A percentile compares a stretch with the other conserved stretches of the same genome.
phyloP scores from a whole-genome alignment of 2,797 vertebrate species.

The Ctenopoma kingsleyae region DNA sequence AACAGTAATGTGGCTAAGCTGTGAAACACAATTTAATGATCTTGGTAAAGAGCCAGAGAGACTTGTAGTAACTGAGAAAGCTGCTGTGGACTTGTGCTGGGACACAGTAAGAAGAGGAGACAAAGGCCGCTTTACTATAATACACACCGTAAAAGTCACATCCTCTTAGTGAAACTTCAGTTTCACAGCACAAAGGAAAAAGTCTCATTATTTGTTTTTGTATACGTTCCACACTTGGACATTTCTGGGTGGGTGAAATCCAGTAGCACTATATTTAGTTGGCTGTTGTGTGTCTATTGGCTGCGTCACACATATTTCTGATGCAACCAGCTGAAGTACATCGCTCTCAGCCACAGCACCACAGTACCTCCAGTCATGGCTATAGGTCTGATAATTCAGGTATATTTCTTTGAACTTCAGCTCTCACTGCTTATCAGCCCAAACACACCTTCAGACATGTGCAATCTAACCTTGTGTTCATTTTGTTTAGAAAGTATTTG shows the following conservation, averaged over 20 bases:
- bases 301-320: slow-evolving; percentile 75
- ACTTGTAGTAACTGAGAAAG: neutral
- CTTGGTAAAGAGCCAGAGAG: neutral
- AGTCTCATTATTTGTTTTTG: slow-evolving; percentile 16
- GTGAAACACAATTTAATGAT: slow-evolving; percentile 17
- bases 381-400: slow-evolving; percentile 24
- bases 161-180: slow-evolving; percentile 16
- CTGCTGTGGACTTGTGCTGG: neutral
- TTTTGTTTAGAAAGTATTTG: slow-evolving; percentile 23
- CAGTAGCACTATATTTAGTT: slow-evolving; percentile 78
- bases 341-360: slow-evolving; percentile 56
- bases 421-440: slow-evolving; percentile 16
- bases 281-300: slow-evolving; percentile 48
- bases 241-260: slow-evolving; percentile 52
- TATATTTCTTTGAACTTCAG: slow-evolving; percentile 21
- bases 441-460: slow-evolving; percentile 4
- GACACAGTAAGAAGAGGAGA: neutral
- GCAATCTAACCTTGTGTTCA: neutral
- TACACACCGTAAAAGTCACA: neutral
- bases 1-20: slow-evolving; percentile 1
- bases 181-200: neutral
- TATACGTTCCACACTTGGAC: slow-evolving; percentile 49
- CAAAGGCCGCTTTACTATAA: neutral
- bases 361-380: slow-evolving; percentile 31
- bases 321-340: slow-evolving; percentile 66